A percentile compares a stretch with the other conserved stretches of the same genome.
Conservation (phyloP, 2,113 vertebrate species). For the Chrysemys picta region DNA sequence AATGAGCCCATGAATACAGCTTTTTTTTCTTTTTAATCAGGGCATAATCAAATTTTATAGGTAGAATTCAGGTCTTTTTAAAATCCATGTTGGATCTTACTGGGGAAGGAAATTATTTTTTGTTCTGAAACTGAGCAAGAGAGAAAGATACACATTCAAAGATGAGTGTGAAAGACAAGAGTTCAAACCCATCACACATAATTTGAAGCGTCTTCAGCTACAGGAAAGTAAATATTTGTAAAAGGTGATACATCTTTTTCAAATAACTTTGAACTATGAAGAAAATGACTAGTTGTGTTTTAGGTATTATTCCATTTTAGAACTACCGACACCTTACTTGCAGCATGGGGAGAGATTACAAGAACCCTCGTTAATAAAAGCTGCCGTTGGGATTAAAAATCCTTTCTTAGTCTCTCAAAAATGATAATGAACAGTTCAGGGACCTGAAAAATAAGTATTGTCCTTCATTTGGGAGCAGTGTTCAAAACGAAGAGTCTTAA, state of each 20-base stretch:
- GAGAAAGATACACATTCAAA: conserved; percentile 60
- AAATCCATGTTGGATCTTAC: conserved; percentile 39
- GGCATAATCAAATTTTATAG: conserved; percentile 73
- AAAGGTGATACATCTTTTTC: conserved; percentile 78
- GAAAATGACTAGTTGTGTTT: conserved; percentile 80
- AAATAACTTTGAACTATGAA: conserved; percentile 82
- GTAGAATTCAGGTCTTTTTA: conserved; percentile 65
- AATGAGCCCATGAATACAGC: conserved; percentile 77
- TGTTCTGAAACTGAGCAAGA: conserved; percentile 32
- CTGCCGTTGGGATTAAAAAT: conserved; percentile 70
- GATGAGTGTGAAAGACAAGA: conserved; percentile 63
- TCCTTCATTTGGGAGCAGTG: conserved; percentile 70
- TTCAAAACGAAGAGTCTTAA: conserved; percentile 41
- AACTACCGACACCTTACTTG: conserved; percentile 80
- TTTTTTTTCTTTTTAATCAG: conserved; percentile 62
- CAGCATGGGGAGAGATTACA: conserved; percentile 77
- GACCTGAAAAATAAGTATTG: conserved; percentile 68
- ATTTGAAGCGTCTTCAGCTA: conserved; percentile 73
- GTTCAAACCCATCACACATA: conserved; percentile 64
- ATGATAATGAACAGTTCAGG: conserved; percentile 75
- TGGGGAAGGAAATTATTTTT: conserved; percentile 35
- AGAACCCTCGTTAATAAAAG: conserved; percentile 74
- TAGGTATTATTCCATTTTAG: conserved; percentile 82
- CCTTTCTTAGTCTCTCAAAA: conserved; percentile 70
- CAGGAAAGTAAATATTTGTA: conserved; percentile 84